Evolutionary conservation across 2,797 vertebrate genomes (phyloP).

Genomic region (Taenioides sp.): DNA sequence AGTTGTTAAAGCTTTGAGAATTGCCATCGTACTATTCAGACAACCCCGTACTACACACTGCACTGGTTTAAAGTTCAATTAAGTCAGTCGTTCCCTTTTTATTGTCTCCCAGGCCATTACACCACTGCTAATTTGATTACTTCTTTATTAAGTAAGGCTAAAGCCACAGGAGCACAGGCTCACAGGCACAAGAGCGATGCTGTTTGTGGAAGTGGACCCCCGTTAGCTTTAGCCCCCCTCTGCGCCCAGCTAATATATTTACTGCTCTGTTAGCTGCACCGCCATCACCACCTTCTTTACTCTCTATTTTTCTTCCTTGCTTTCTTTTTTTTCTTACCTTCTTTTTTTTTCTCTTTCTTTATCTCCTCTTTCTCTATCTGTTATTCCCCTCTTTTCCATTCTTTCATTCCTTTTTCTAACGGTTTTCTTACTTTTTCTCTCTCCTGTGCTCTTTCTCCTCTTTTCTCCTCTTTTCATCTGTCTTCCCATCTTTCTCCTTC

Average conservation of each 20-base stretch:
- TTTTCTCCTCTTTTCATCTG: background rate
- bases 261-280: conserved; percentile 18
- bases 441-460: background rate
- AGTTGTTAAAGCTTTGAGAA: background rate
- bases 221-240: conserved; percentile 17
- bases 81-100: conserved; percentile 7
- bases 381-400: background rate
- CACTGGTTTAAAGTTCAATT: background rate
- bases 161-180: conserved; percentile 11
- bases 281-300: background rate
- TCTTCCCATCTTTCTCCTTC: background rate
- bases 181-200: conserved; percentile 30
- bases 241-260: conserved; percentile 36
- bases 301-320: background rate
- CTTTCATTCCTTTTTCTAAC: background rate
- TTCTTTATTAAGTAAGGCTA: conserved; percentile 17
- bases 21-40: background rate
- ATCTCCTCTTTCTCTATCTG: background rate
- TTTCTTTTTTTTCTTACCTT: background rate
- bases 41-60: background rate
- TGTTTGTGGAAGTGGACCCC: conserved; percentile 43
- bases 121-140: conserved; percentile 19
- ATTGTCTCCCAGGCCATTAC: conserved; percentile 6
- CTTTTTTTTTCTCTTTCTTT: background rate
- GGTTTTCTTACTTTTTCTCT: background rate